phyloP scores from a whole-genome alignment of 1,140 invertebrate species.

The Drosophila murphyi region DNA sequence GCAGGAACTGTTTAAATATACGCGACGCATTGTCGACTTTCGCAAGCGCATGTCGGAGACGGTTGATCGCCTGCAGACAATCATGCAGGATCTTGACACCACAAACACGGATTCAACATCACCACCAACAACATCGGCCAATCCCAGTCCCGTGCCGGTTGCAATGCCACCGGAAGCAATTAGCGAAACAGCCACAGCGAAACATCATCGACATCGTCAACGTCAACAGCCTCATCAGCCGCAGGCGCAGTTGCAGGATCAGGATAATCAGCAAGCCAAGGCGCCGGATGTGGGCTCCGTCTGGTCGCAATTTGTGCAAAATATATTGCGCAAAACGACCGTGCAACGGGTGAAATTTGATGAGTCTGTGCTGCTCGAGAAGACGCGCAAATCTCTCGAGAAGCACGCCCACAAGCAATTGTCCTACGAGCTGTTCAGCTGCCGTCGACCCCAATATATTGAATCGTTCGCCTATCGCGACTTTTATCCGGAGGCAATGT shows the following conservation, averaged over 20 bases:
- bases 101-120: conserved; percentile 3
- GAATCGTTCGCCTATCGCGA: conserved; percentile 77
- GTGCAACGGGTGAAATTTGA: conserved; percentile 69
- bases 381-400: conserved; percentile 73
- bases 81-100: conserved; percentile 62
- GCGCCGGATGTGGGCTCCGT: conserved; percentile 53
- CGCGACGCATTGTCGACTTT: conserved; percentile 67
- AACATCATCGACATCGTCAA: not conserved
- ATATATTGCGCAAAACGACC: conserved; percentile 72
- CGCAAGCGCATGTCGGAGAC: conserved; percentile 78
- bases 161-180: not conserved
- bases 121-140: not conserved
- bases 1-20: conserved; percentile 64
- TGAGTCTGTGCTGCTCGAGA: conserved; percentile 63
- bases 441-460: conserved; percentile 68
- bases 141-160: not conserved
- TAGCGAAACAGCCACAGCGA: not conserved
- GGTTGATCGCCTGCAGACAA: conserved; percentile 69
- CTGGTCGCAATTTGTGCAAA: conserved; percentile 79
- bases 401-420: conserved; percentile 55
- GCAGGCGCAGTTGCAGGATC: not conserved
- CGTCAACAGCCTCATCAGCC: not conserved
- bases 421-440: conserved; percentile 67
- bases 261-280: not conserved
- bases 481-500: conserved; percentile 67